Evolutionary conservation across 2,888 invertebrate genomes (phyloP).

Genomic region (Cordilura impudica): DNA sequence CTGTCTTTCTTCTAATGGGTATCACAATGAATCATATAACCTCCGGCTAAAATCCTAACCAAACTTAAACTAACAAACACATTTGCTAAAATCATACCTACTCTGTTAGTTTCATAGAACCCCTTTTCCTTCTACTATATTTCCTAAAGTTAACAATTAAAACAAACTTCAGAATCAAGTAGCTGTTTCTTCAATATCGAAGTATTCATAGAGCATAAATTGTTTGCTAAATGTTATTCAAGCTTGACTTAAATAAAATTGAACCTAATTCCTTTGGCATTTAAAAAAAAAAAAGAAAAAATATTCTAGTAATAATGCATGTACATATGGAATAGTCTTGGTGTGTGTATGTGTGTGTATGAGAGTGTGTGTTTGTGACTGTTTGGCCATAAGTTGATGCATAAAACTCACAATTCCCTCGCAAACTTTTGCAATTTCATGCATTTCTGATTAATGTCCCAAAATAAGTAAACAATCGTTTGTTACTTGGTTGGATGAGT

Average conservation of each 20-base stretch:
- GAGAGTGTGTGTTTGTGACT: not conserved
- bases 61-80: too few species aligned
- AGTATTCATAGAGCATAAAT: not conserved
- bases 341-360: conserved; percentile 4
- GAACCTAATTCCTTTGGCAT: conserved; percentile 26
- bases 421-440: conserved; percentile 72
- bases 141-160: not conserved
- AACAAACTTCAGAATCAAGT: not conserved
- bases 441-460: conserved; percentile 74
- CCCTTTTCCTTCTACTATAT: not conserved
- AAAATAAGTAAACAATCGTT: conserved; percentile 62
- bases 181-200: not conserved
- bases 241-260: conserved; percentile 40
- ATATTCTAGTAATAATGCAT: conserved; percentile 7
- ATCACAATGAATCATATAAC: too few species aligned
- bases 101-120: too few species aligned
- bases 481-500: conserved; percentile 36
- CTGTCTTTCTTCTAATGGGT: too few species aligned
- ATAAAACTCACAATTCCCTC: conserved; percentile 52
- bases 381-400: conserved; percentile 31
- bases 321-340: not conserved
- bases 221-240: conserved; percentile 16
- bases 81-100: too few species aligned
- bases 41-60: too few species aligned
- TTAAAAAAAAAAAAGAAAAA: not conserved